Conservation (phyloP, 2,888 invertebrate species). For the Dyspetes luteomarginatus region DNA sequence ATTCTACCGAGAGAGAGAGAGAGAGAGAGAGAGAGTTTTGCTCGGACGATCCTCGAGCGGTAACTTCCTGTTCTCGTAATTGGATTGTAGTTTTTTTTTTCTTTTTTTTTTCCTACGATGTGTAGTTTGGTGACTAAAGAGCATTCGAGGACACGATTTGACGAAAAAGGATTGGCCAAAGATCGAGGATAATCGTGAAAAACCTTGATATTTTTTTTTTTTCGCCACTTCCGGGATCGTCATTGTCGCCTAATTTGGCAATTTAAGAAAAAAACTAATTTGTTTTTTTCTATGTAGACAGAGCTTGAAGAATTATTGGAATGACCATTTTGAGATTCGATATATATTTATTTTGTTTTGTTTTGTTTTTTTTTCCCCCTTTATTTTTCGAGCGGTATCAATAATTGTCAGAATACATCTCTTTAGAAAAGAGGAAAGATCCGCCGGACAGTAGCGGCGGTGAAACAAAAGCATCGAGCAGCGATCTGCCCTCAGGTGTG, state of each 20-base stretch:
- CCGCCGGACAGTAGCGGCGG: slow-evolving; percentile 88
- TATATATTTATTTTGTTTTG: neutral
- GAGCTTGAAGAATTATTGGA: too few relatives aligned
- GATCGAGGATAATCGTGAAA: slow-evolving; percentile 37
- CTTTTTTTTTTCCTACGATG: slow-evolving; percentile 63
- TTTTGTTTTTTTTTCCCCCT: neutral
- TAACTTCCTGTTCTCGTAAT: slow-evolving; percentile 75
- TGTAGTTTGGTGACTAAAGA: slow-evolving; percentile 74
- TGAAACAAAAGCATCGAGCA: slow-evolving; percentile 87
- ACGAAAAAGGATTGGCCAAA: slow-evolving; percentile 25
- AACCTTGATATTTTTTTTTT: slow-evolving; percentile 40
- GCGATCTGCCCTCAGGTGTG: slow-evolving; percentile 84
- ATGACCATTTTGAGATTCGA: slow-evolving; percentile 7
- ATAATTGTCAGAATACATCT: slow-evolving; percentile 81
- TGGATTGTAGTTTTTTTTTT: too few relatives aligned
- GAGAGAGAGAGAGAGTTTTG: too few relatives aligned
- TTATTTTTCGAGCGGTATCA: slow-evolving; percentile 69
- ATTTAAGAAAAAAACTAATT: neutral
- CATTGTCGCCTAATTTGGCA: slow-evolving; percentile 35
- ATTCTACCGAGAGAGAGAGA: slow-evolving; percentile 36
- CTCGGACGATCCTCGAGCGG: slow-evolving; percentile 48
- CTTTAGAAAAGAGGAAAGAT: slow-evolving; percentile 92
- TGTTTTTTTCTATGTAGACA: too few relatives aligned
- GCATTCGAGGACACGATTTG: slow-evolving; percentile 25
- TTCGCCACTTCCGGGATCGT: slow-evolving; percentile 33